Conservation (phyloP, 1,140 invertebrate genomes). For the Brachionus plicatilis region DNA sequence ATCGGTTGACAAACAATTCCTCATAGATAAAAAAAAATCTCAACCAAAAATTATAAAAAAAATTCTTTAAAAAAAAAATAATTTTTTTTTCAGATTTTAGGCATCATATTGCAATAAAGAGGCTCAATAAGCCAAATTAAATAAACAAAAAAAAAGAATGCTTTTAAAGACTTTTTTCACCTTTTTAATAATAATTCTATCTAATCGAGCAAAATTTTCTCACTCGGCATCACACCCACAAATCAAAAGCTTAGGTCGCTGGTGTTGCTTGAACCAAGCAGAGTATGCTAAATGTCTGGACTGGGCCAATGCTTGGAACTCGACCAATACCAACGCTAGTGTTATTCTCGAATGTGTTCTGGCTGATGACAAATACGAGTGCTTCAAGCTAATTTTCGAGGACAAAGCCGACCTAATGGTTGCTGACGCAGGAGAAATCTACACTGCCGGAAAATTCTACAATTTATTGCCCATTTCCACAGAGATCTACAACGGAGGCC, state of each 20-base stretch:
- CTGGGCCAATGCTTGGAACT: neutral
- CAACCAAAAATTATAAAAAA: neutral
- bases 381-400: constrained; percentile 66
- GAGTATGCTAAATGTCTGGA: constrained; percentile 33
- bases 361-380: constrained; percentile 74
- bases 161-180: neutral
- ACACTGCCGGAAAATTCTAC: constrained; percentile 81
- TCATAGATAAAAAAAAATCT: too few relatives aligned
- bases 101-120: neutral
- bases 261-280: constrained; percentile 36
- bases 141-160: neutral
- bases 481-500: constrained; percentile 41
- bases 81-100: neutral
- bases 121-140: neutral
- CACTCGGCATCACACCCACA: neutral
- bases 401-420: constrained; percentile 75
- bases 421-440: constrained; percentile 85
- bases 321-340: neutral
- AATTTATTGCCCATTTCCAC: constrained; percentile 78
- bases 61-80: neutral
- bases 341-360: constrained; percentile 63
- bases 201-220: neutral
- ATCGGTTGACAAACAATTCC: neutral
- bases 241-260: constrained; percentile 27
- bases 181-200: neutral